phyloP scores from a whole-genome alignment of 1,140 invertebrate genomes.

The Neelides sp. region DNA sequence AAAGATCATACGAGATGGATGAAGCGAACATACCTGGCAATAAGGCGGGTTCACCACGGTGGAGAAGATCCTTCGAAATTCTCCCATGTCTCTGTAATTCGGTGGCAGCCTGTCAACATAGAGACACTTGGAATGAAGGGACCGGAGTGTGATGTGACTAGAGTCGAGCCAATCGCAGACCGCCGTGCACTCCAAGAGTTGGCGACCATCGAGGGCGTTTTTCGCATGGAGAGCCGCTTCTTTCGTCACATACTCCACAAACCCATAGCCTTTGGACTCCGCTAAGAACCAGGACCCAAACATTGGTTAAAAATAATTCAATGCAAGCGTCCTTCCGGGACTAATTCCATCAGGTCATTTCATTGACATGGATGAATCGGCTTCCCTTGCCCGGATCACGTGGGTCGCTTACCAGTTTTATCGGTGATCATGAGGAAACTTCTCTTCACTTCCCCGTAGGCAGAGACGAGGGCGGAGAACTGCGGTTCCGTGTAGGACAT shows the following conservation, averaged over 20 bases:
- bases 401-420: constrained; percentile 40
- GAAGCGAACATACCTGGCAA: constrained; percentile 44
- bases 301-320: neutral
- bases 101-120: constrained; percentile 43
- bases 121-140: constrained; percentile 44
- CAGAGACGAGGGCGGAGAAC: constrained; percentile 39
- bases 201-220: constrained; percentile 40
- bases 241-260: constrained; percentile 44
- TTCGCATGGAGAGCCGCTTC: constrained; percentile 41
- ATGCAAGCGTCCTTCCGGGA: neutral
- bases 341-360: neutral
- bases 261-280: constrained; percentile 48
- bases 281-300: constrained; percentile 37
- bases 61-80: constrained; percentile 44
- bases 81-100: constrained; percentile 43
- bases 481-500: constrained; percentile 39
- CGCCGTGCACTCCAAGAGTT: constrained; percentile 36
- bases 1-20: no score
- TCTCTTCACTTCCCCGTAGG: constrained; percentile 40
- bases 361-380: no score
- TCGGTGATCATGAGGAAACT: constrained; percentile 46
- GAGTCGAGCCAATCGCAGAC: constrained; percentile 46
- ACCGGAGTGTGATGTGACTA: constrained; percentile 39
- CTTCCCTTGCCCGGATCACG: no score
- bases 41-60: constrained; percentile 43